Percentiles rank a stretch among this genome's conserved stretches.
phyloP scores from a whole-genome alignment of 2,797 vertebrate genomes.

The Megaceryle alcyon region DNA sequence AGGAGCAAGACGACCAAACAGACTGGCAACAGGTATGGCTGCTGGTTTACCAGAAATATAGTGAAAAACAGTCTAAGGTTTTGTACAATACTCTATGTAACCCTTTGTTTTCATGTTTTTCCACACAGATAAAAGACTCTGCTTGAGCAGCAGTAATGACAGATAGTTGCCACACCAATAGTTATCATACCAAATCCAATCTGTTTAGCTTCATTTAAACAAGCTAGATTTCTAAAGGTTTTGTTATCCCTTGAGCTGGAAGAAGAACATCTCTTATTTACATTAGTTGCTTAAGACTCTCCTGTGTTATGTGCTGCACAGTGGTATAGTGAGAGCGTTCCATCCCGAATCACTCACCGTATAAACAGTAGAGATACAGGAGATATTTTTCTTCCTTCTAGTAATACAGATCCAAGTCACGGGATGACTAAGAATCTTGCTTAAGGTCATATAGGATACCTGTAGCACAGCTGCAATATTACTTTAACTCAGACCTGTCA shows the following conservation, averaged over 20 bases:
- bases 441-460: background rate
- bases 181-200: conserved; percentile 61
- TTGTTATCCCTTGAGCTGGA: conserved; percentile 57
- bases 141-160: conserved; percentile 16
- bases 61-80: background rate
- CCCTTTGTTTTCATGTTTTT: background rate
- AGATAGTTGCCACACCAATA: conserved; percentile 63
- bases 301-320: conserved; percentile 26
- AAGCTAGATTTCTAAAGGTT: conserved; percentile 55
- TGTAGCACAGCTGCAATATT: background rate
- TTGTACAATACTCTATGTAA: background rate
- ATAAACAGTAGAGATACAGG: conserved; percentile 55
- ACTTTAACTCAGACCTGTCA: background rate
- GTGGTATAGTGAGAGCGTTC: background rate
- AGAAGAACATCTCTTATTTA: conserved; percentile 64
- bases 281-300: conserved; percentile 56
- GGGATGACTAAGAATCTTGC: background rate
- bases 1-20: background rate
- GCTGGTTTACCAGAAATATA: background rate
- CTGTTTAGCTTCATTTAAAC: conserved; percentile 69
- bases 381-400: conserved; percentile 21
- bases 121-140: background rate
- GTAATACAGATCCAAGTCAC: background rate
- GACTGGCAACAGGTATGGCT: background rate
- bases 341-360: background rate